phyloP scores from a whole-genome alignment of 2,113 vertebrate genomes.

The Micronycteris hirsuta region DNA sequence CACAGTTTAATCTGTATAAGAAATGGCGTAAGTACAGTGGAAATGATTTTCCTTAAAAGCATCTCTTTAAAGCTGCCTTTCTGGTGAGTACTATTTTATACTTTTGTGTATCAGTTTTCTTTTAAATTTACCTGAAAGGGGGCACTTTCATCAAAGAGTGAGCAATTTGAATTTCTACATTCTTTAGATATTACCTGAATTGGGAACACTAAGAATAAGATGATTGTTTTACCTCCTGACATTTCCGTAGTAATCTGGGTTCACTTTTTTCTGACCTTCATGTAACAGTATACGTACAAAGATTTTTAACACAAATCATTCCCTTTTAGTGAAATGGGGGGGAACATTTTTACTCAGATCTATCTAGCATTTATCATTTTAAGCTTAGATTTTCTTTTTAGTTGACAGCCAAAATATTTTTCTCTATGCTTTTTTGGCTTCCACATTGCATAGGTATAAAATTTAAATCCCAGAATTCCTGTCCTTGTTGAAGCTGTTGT shows the following conservation, averaged over 20 bases:
- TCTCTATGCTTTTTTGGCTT: constrained; percentile 14
- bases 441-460: background rate
- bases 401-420: background rate
- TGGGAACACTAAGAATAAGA: background rate
- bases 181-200: background rate
- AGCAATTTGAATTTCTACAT: background rate
- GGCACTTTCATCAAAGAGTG: background rate
- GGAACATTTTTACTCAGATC: background rate
- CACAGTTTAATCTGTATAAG: constrained; percentile 69
- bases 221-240: background rate
- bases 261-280: background rate
- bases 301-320: background rate
- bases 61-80: constrained; percentile 64
- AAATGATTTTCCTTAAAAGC: constrained; percentile 71
- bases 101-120: background rate
- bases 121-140: background rate
- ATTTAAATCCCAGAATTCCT: background rate
- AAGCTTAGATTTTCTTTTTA: background rate
- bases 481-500: background rate
- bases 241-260: background rate
- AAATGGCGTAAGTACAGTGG: constrained; percentile 61
- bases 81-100: constrained; percentile 71
- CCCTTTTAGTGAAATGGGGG: background rate
- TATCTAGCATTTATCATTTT: background rate
- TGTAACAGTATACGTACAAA: background rate